Base-by-base conservation (phyloP, 2,888 invertebrate species). In the Graphium colonna region DNA sequence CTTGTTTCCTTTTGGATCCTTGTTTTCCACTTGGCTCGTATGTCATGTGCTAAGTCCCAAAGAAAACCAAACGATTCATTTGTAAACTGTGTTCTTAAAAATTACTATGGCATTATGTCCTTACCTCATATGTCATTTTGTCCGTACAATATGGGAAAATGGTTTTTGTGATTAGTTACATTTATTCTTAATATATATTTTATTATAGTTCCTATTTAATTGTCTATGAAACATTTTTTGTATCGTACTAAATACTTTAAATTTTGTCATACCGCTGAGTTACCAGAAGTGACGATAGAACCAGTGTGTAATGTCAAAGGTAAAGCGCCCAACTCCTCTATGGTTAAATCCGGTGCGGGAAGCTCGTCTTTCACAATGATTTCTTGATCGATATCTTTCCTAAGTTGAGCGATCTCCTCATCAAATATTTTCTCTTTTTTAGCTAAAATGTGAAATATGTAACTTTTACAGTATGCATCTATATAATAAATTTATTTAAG, bases 281-380 rank as follows among this genome's bases (percentile, higher is more conserved):
- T 94, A 40, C 96, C 97, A 57, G 96, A 95, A 26, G 97, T 97
- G 3, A 98, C 95, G 12, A 95, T 90, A 16, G 95, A 95, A 62
- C 95, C 94, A 74, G 96, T 95, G 72, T 97, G 95, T 76, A 97
- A 94, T 12, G 97, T 87, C 0, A 95, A 81, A 0, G 94, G 92
- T 45, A 98, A 83, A 76, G 95, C 95, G 15, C 91, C 91, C n/a
- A 99, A 82, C 17, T 91, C 91, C 73, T 97, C 97, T 1, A 92
- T 61, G 0, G 94, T 95, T 1, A 96, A 94, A 63, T 94, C 88
- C 8, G 94, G 92, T 63, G 94, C 91, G 1, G 96, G 95, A 77
- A 97, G 94, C 75, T 99, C 98, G 77, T 99, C 99, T 4, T 92
- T 88, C 18, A 92, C 92, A 47, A 98, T 91, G 28, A 90, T 84